Base-by-base conservation (phyloP, 1,140 invertebrate species). In the Amphibalanus amphitrite region DNA sequence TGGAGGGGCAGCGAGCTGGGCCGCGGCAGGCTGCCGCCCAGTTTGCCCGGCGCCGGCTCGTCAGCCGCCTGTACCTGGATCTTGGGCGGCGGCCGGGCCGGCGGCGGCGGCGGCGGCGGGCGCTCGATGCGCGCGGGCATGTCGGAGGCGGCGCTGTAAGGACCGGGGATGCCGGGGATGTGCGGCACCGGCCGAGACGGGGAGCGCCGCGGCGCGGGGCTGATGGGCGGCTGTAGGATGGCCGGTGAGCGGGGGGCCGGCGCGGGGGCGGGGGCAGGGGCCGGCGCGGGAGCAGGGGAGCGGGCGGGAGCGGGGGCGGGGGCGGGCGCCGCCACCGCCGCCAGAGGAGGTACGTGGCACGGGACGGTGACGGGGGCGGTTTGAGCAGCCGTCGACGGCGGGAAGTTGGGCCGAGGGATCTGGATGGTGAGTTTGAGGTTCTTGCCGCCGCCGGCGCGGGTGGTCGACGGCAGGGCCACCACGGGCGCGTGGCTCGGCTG, bases 91-190 rank as follows among this genome's bases (percentile, higher is more conserved):
- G 79, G 79, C 40, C 78, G 79, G 0, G 77, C 77, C 1, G 79
- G 77, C 74, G 78, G 29, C 79, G 4, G 74, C 78, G 10, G 79
- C 68, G 33, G 79, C 77, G 38, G n/a, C n/a, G n/a, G 79, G 25
- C 72, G 17, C 38, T 38, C 38, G 38, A 6, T 17, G 38, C 38
- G 38, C 38, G 38, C 6, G 6, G 38, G 6, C 38, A 38, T 17
- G 6, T 38, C 81, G 17, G 75, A 72, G 83, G 78, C 38, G 69
- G 75, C 74, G 23, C 83, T 86, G 73, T 88, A 86, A 0, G 91
- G 90, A 47, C 90, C 90, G 0, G 90, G 90, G 78, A 93, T 93
- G 20, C 90, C 91, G 3, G 90, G 90, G 8, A 92, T 90, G 79
- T 89, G 88, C 6, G 89, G 88, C 75, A 91, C 89, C 15, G 38